Base-by-base conservation (phyloP, 2,888 invertebrate genomes). In the Scelioninae gen. 2 region DNA sequence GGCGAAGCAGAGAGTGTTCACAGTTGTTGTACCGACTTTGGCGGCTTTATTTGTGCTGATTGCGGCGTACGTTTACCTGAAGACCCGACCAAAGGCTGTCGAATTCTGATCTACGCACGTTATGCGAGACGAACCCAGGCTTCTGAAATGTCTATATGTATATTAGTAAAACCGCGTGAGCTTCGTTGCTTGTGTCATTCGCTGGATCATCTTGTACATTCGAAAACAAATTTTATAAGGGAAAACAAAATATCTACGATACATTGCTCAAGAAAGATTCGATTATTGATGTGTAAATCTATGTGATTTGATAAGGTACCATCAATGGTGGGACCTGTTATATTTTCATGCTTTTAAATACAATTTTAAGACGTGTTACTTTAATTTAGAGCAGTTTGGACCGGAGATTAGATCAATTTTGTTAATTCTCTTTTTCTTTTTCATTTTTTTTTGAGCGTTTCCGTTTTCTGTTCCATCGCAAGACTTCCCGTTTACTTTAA, bases 1-100 rank as follows among this genome's bases (percentile, higher is more conserved):
- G 84, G 92, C 91, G 82, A 92, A 94, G 80, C 92, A 92, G 82
- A 92, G 93, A 83, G 89, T 93, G n/a, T 91, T 91, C 81, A 94
- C 93, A 1, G 87, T 94, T 69, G 96, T 92, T 70, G 85, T 94
- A 78, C 95, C 94, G 4, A 91, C 92, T 60, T 82, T 93, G 74
- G 91, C 89, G 48, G 91, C 91, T 22, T 88, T 94, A 75, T 91
- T 92, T 78, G 83, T 93, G 57, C 87, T 94, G 57, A 92, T 95
- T 78, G 90, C 91, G 63, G 89, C 91, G 16, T 94, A 94, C 82
- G 91, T 95, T 63, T 95, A 94, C 83, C 84, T 93, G 45, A 94
- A 94, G 87, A 94, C 94, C 10, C 89, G 94, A 81, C 94, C 94
- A 61, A 86, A 85, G 78, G 69, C 79, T 19, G 64, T 84, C 18